Percentiles rank a stretch among this genome's conserved stretches.
Evolutionary conservation across 2,113 vertebrate species (phyloP).

Genomic region (Cavia porcellus): DNA sequence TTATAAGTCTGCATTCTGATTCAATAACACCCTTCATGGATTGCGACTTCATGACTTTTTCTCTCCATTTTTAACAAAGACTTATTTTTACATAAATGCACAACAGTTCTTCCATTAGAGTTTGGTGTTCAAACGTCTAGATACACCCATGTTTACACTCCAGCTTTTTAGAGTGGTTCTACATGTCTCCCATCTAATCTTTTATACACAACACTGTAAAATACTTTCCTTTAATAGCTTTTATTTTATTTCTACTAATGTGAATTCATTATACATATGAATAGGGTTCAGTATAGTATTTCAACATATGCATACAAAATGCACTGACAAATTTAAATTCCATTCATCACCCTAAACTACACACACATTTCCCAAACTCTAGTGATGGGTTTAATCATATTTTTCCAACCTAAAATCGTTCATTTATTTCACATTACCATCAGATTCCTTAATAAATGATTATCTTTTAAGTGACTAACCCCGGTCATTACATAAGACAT

Average conservation of each 20-base stretch:
- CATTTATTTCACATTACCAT: constrained; percentile 1
- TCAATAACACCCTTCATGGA: background rate
- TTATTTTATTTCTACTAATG: background rate
- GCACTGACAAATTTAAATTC: background rate
- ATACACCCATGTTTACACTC: background rate
- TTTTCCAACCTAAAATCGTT: constrained; percentile 31
- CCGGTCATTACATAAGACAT: background rate
- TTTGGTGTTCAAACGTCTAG: background rate
- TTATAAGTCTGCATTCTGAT: background rate
- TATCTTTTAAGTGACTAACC: constrained; percentile 13
- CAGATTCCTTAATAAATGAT: background rate
- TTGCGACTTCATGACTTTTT: constrained; percentile 20
- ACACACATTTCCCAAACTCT: background rate
- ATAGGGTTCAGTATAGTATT: background rate
- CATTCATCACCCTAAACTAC: background rate
- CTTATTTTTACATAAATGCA: constrained; percentile 43
- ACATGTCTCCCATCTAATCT: background rate
- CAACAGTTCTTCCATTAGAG: background rate
- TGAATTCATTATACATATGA: background rate
- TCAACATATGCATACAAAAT: background rate
- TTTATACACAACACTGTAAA: background rate
- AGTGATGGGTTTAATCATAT: background rate
- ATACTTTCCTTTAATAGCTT: background rate
- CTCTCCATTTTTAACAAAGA: background rate
- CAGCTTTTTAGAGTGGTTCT: background rate